Base-by-base conservation (phyloP, 1,140 invertebrate genomes). In the Drosophila asahinai region DNA sequence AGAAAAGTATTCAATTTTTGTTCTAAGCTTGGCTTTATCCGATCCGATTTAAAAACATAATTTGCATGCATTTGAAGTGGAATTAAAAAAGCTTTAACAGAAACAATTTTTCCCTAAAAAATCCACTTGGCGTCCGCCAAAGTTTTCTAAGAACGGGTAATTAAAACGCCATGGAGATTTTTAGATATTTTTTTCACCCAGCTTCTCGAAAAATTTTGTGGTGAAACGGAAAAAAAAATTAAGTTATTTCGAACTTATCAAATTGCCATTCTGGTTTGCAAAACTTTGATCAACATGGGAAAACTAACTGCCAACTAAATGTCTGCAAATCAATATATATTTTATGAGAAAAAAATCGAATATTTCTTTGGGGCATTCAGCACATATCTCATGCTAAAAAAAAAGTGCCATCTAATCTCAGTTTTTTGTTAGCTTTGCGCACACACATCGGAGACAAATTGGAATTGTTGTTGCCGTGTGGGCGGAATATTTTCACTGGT, bases 241-340 rank as follows among this genome's bases (percentile, higher is more conserved):
- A 63, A 83, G 52, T 79, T 70, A 62, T 83, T 83, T 45, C 27
- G 42, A 83, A 83, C 71, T 67, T 64, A 80, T 83, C 65, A 64
- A 77, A 83, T 75, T 83, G 72, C 42, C 61, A 79, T 83, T 59
- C 33, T 54, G 42, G 19, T 11, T 61, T 17, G 9, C 51, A 52
- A 55, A 82, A 72, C 38, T 79, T 71, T 59, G 33, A 27, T 15
- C 33, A 22, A 45, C 30, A 27, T 57, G 30, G 30, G 42, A 22
- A 51, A 73, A 73, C 70, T 49, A 73, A 73, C 67, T 40, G 57
- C 42, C 30, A 63, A 54, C 45, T 60, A 51, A 70, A 63, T 76
- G 60, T 65, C 64, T 51, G 58, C 30, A 67, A 73, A 72, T 77
- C 57, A 66, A 73, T 77, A 81, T 57, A 77, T 62, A 77, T 76